A percentile compares a stretch with the other conserved stretches of the same genome.
Evolutionary conservation across 2,888 invertebrate species (phyloP).

Genomic region (Cartodere bifasciata): DNA sequence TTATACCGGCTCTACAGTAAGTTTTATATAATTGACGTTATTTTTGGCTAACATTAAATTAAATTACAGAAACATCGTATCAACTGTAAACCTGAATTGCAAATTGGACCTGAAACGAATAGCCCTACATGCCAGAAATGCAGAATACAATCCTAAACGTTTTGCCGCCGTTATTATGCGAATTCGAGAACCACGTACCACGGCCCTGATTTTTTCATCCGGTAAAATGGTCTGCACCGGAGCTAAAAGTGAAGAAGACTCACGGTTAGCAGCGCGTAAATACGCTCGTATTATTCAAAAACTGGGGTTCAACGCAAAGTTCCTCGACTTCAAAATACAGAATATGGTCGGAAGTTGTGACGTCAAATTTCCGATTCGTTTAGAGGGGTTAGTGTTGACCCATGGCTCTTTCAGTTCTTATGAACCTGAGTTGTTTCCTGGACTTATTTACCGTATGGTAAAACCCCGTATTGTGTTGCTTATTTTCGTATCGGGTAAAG

Average conservation of each 20-base stretch:
- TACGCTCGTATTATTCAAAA: constrained; percentile 75
- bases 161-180: constrained; percentile 99
- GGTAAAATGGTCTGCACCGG: constrained; percentile 85
- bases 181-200: constrained; percentile 77
- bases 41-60: not conserved
- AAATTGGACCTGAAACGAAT: constrained; percentile 94
- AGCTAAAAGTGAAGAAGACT: constrained; percentile 72
- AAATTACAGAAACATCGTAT: constrained; percentile 82
- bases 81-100: constrained; percentile 92
- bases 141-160: constrained; percentile 97
- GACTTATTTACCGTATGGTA: constrained; percentile 73
- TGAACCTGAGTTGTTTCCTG: constrained; percentile 76
- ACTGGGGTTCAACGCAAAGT: constrained; percentile 63
- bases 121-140: constrained; percentile 93
- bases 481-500: constrained; percentile 77
- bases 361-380: constrained; percentile 71
- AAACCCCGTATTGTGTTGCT: constrained; percentile 68
- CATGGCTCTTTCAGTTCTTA: constrained; percentile 70
- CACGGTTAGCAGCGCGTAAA: constrained; percentile 65
- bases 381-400: constrained; percentile 54
- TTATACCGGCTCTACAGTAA: constrained; percentile 86
- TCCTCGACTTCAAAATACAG: constrained; percentile 69
- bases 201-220: constrained; percentile 70
- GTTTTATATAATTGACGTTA: constrained; percentile 23
- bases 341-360: constrained; percentile 83